phyloP scores from a whole-genome alignment of 2,113 vertebrate species.

The Daphoenositta chrysoptera region DNA sequence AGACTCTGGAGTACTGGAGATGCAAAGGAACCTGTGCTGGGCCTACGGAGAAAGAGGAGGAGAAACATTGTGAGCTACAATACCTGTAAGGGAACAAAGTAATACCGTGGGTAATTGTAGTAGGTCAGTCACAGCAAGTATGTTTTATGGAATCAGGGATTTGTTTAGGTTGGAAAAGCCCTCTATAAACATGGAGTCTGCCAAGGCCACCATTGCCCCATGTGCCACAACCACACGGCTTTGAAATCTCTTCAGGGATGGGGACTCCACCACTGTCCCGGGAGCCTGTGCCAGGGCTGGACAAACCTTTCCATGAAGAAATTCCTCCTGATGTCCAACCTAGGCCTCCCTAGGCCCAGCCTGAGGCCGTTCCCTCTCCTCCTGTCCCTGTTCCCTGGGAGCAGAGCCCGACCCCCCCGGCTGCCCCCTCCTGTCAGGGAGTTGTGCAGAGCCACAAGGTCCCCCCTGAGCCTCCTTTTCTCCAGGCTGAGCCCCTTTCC shows the following conservation, averaged over 20 bases:
- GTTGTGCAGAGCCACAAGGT: not conserved
- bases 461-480: not conserved
- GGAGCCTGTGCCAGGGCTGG: not conserved
- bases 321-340: not conserved
- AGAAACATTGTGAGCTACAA: rapidly evolving
- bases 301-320: not conserved
- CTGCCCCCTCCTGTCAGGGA: not conserved
- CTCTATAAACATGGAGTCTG: rapidly evolving
- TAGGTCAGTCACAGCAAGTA: not conserved
- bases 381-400: not conserved
- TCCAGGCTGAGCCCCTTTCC: not conserved
- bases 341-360: rapidly evolving
- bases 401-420: not conserved
- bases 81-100: not conserved
- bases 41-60: not conserved
- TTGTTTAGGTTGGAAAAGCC: not conserved
- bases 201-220: not conserved
- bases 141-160: not conserved
- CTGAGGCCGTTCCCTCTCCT: not conserved
- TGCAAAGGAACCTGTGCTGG: too few relatives aligned
- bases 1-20: not conserved
- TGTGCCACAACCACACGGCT: not conserved
- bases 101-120: rapidly evolving
- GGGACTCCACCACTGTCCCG: not conserved
- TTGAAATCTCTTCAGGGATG: not conserved